Evolutionary conservation across 2,113 vertebrate species (phyloP), one percentile per base, ranked within the genome.

Genomic region (Anser cygnoides): DNA sequence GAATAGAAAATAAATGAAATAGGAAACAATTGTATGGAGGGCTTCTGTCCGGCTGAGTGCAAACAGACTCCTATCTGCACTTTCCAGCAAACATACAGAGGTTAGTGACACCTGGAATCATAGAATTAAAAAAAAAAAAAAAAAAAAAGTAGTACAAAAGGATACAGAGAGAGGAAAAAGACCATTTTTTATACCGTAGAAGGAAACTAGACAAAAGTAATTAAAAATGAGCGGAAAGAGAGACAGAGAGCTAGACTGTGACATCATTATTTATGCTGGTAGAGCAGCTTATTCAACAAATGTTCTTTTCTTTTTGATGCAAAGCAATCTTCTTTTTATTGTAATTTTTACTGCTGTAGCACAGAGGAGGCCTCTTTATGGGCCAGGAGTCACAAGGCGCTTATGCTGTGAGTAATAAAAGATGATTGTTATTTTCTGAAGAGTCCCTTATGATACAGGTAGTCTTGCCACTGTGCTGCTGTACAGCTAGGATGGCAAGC

Each of bases 181-280:
- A 52, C 13, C 5, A 21, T 5, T 72, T 77, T 55, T 83, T 33
- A 20, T 68, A 22, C 5, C 9, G 23, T 55, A 75, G 54, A 80
- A 61, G 13, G 16, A 58, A 92, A 93, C 8, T 75, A 70, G 43
- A 63, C 28, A 78, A 78, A 83, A 43, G 10, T 59, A 80, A 81
- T 84, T 86, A 33, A 78, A 92, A 93, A 57, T 33, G 2, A 84
- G 14, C 12, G 74, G 28, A 91, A 63, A 87, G 35, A 82, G 35
- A 80, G n/a, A 67, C 41, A 81, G 29, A 75, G 43, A 66, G 1
- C 26, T 78, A 84, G 86, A 86, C 80, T 0, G 2, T 89, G 76
- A 91, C 41, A 72, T 78, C 54, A 84, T 70, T 92, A 78, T 95
- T 95, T 93, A 90, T 90, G 66, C 81, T 82, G 29, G 22, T 77